phyloP scores from a whole-genome alignment of 1,140 invertebrate species.

The Drosophila ohnishii region DNA sequence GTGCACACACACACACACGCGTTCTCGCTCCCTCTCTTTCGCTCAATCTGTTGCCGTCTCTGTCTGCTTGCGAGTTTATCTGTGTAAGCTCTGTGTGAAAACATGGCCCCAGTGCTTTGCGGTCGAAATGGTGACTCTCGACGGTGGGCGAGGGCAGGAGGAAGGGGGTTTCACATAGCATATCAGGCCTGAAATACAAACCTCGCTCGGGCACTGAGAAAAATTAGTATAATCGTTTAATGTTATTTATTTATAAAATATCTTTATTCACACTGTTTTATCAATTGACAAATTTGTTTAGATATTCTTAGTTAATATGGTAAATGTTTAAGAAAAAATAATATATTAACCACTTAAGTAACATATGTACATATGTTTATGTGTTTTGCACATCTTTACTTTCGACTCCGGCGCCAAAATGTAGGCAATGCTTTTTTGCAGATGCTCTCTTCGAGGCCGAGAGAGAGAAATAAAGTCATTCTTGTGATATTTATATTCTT shows the following conservation, averaged over 20 bases:
- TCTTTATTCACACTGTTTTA: too few species aligned
- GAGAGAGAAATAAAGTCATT: background rate
- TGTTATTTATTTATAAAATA: background rate
- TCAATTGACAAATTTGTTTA: too few species aligned
- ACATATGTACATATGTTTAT: background rate
- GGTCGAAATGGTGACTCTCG: conserved; percentile 60
- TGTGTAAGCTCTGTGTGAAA: conserved; percentile 81
- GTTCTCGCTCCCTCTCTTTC: conserved; percentile 1
- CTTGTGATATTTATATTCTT: too few species aligned
- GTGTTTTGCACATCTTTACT: too few species aligned
- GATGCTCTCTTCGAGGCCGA: background rate
- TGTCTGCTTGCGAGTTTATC: conserved; percentile 42
- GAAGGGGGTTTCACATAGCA: conserved; percentile 26
- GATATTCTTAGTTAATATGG: too few species aligned
- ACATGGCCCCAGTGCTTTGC: conserved; percentile 79
- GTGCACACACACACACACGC: conserved; percentile 19
- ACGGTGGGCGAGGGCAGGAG: conserved; percentile 2
- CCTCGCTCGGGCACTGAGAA: conserved; percentile 37
- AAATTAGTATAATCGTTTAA: background rate
- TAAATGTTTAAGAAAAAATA: background rate
- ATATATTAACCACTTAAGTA: background rate
- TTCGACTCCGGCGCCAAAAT: background rate
- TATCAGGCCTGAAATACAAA: conserved; percentile 63
- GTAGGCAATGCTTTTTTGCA: conserved; percentile 1
- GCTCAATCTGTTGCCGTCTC: background rate